These are phyloP conservation scores for Trachelipus rathkii DNA, from an alignment of 1,140 invertebrate genomes.

Conservation along the genomic window DNA sequence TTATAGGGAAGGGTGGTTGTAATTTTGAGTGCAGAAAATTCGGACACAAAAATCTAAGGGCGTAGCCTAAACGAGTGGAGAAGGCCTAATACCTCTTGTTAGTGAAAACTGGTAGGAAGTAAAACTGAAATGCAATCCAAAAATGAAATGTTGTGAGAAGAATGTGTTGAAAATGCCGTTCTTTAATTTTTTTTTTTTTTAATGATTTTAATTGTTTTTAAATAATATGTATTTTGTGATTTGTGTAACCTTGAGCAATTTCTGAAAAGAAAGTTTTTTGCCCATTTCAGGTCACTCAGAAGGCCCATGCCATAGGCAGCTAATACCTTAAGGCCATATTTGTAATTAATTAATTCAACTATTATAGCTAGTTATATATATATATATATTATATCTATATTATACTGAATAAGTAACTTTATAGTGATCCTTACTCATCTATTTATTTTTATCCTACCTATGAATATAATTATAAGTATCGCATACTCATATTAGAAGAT, in stretches of 20 bases:
- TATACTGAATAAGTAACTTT: too few species aligned
- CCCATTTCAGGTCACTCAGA: background rate
- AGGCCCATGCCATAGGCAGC: too few species aligned
- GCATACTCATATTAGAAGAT: too few species aligned
- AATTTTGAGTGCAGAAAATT: background rate
- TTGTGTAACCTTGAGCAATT: background rate
- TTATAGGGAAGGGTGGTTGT: background rate
- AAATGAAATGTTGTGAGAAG: background rate
- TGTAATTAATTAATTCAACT: too few species aligned
- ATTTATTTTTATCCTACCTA: too few species aligned
- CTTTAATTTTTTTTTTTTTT: background rate
- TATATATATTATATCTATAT: too few species aligned
- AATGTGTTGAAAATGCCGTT: background rate
- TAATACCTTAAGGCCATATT: background rate
- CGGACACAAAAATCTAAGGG: too few species aligned
- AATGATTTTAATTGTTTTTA: background rate
- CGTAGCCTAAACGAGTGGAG: too few species aligned
- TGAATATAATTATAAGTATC: too few species aligned
- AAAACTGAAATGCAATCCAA: background rate
- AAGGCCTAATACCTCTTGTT: background rate
- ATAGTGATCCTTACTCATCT: too few species aligned
- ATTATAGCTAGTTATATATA: too few species aligned
- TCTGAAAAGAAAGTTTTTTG: background rate
- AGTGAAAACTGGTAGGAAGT: background rate
- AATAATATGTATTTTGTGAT: background rate